phyloP scores from a whole-genome alignment of 2,113 vertebrate genomes.

The Ardeotis arabs region DNA sequence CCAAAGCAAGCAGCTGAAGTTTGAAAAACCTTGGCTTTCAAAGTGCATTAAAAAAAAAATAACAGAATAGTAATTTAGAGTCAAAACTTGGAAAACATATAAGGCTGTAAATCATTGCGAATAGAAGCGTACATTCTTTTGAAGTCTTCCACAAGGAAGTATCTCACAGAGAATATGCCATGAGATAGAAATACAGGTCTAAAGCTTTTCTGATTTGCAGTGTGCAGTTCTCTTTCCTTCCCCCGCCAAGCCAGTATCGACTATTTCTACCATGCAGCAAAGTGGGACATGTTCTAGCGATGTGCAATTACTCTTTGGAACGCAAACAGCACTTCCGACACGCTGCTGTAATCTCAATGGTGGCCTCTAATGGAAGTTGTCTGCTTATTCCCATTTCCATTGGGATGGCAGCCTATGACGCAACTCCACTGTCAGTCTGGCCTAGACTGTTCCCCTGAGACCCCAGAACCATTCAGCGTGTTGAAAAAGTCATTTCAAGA shows the following conservation, averaged over 20 bases:
- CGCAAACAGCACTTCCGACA: background rate
- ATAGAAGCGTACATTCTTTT: background rate
- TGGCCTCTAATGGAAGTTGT: slow-evolving; percentile 41
- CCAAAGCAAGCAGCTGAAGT: background rate
- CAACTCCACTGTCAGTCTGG: background rate
- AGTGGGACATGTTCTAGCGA: background rate
- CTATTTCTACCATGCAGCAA: background rate
- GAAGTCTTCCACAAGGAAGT: background rate
- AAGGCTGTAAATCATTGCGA: background rate
- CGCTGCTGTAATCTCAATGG: background rate
- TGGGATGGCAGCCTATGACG: background rate
- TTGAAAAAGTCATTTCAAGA: slow-evolving; percentile 49
- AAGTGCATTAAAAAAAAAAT: background rate
- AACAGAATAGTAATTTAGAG: background rate
- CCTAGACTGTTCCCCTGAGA: background rate
- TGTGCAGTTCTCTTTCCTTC: background rate
- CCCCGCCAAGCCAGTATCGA: background rate
- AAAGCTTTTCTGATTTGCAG: background rate
- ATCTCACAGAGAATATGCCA: background rate
- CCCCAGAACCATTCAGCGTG: background rate
- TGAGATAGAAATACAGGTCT: background rate
- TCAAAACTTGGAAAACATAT: background rate
- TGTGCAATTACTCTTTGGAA: slow-evolving; percentile 17
- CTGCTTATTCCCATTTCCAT: slow-evolving; percentile 19
- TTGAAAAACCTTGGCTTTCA: background rate